A percentile compares a stretch with the other conserved stretches of the same genome.
Conservation (phyloP, 2,797 vertebrate species). For the Coendou prehensilis region DNA sequence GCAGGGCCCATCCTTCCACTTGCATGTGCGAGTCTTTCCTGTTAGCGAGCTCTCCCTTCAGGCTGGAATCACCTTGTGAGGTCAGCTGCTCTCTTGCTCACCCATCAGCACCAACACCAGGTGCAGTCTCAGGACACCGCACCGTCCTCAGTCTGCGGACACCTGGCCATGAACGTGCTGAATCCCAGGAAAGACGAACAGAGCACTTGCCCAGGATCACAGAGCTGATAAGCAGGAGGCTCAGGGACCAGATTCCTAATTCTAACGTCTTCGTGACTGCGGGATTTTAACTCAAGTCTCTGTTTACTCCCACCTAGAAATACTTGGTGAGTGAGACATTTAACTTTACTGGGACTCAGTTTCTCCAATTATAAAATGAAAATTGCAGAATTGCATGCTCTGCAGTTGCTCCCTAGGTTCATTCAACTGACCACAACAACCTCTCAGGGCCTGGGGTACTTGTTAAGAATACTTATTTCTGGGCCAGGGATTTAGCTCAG, state of each 20-base stretch:
- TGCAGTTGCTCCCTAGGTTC: background rate
- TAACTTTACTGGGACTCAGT: background rate
- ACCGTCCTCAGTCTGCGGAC: background rate
- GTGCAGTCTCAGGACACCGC: background rate
- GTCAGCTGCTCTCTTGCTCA: background rate
- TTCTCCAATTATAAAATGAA: background rate
- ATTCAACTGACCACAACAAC: background rate
- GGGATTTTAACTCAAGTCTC: background rate
- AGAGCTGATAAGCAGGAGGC: background rate
- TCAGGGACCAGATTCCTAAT: background rate
- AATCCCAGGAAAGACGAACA: background rate
- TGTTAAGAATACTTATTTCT: background rate
- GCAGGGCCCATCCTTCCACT: fast-evolving
- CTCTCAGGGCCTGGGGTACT: background rate
- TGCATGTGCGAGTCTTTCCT: fast-evolving
- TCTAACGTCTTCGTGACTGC: background rate
- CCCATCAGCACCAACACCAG: too few species aligned
- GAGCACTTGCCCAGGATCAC: background rate
- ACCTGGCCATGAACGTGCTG: background rate
- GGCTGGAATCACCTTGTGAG: background rate
- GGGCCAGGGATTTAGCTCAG: too few species aligned
- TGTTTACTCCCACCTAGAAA: background rate
- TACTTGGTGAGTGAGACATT: background rate
- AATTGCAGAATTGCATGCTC: background rate
- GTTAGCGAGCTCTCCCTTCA: too few species aligned